Percentiles rank a stretch among this genome's conserved stretches.
Evolutionary conservation across 2,888 invertebrate genomes (phyloP).

Genomic region (Aspidiotus rigidus): DNA sequence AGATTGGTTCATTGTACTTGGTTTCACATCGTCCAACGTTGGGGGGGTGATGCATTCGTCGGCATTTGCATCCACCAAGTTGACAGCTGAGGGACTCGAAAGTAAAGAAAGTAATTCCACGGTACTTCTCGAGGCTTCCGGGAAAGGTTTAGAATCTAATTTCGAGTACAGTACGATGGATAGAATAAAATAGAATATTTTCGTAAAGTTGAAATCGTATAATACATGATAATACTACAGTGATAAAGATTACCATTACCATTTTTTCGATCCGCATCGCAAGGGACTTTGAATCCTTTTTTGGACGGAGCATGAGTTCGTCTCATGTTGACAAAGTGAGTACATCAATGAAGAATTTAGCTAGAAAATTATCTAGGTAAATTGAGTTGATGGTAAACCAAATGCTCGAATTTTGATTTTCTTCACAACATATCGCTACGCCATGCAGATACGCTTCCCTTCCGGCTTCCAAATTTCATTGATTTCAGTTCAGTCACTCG

Average conservation of each 20-base stretch:
- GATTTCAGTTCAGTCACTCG: too few relatives aligned
- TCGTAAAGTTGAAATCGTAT: neutral
- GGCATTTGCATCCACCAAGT: too few relatives aligned
- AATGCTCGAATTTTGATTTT: too few relatives aligned
- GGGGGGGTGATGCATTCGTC: too few relatives aligned
- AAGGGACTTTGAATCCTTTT: neutral
- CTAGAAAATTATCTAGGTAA: too few relatives aligned
- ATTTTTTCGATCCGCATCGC: neutral
- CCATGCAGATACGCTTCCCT: too few relatives aligned
- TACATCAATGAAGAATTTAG: too few relatives aligned
- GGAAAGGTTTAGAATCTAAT: conserved; percentile 5
- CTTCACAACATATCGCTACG: too few relatives aligned
- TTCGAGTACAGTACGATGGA: neutral
- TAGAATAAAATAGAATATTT: neutral
- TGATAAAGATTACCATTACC: neutral
- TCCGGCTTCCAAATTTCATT: too few relatives aligned
- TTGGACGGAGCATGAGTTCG: conserved; percentile 23
- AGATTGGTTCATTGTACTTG: neutral
- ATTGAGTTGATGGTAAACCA: too few relatives aligned
- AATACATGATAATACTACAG: neutral
- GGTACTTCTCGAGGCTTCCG: conserved; percentile 20
- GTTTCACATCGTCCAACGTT: neutral
- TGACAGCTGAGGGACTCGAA: neutral
- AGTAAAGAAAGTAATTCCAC: conserved; percentile 14
- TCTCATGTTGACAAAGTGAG: neutral